Conservation (phyloP, 2,888 invertebrate species). For the Frankliniella fusca region DNA sequence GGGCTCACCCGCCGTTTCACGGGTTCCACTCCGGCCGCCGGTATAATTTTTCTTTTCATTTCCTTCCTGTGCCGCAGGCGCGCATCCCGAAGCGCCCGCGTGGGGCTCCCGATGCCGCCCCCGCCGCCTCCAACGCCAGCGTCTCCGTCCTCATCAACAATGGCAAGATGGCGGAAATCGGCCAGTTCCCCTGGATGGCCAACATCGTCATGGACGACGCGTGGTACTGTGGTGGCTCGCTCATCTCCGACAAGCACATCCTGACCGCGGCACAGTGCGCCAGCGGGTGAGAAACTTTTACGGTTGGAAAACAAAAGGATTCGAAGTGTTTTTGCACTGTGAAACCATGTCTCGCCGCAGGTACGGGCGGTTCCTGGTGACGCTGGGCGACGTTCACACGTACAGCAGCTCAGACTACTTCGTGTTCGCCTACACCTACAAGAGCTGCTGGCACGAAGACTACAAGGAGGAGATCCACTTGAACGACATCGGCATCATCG, state of each 20-base stretch:
- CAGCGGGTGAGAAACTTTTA: not conserved
- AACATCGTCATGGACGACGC: not conserved
- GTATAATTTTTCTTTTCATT: not conserved
- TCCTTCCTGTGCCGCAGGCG: not conserved
- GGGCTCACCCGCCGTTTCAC: too few relatives aligned
- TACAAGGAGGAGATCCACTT: not conserved
- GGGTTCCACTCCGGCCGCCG: not conserved
- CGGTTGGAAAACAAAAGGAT: too few relatives aligned
- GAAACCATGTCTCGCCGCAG: not conserved
- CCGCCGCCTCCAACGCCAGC: too few relatives aligned
- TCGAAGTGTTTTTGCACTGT: too few relatives aligned
- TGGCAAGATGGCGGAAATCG: not conserved
- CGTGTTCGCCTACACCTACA: not conserved
- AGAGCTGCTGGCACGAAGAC: not conserved
- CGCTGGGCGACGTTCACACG: not conserved
- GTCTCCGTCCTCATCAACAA: not conserved
- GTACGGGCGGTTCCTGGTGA: not conserved
- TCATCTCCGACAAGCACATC: not conserved
- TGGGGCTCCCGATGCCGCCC: not conserved
- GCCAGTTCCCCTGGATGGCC: constrained; percentile 11
- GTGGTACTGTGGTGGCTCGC: not conserved
- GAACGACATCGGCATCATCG: not conserved
- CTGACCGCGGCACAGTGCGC: not conserved
- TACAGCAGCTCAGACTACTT: not conserved
- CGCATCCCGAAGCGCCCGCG: not conserved